Evolutionary conservation across 2,113 vertebrate species (phyloP).

Genomic region (Gymnocephalus cernua): DNA sequence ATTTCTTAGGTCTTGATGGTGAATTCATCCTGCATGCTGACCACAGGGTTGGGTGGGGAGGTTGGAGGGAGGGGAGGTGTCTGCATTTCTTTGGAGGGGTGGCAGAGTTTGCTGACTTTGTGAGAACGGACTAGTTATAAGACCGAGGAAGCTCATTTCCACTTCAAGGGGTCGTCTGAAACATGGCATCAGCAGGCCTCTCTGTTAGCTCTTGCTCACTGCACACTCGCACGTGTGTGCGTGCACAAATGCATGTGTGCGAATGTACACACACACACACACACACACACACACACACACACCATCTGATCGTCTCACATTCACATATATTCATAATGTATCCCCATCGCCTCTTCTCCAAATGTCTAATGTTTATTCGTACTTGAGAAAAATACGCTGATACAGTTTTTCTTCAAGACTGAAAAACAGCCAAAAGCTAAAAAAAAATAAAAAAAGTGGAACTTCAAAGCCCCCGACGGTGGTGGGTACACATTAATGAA

Average conservation of each 20-base stretch:
- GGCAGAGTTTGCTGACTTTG: constrained; percentile 81
- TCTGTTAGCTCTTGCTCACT: constrained; percentile 50
- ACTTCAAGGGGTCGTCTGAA: constrained; percentile 84
- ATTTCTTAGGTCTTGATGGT: constrained; percentile 35
- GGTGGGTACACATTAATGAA: constrained; percentile 70
- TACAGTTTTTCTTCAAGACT: constrained; percentile 64
- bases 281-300: constrained; percentile 46
- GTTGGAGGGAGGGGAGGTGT: constrained; percentile 20
- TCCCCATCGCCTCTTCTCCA: constrained; percentile 58
- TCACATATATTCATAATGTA: constrained; percentile 55
- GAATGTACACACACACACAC: neutral
- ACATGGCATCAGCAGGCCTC: constrained; percentile 84
- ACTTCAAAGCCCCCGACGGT: constrained; percentile 66
- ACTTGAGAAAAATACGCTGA: constrained; percentile 80
- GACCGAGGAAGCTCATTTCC: constrained; percentile 81
- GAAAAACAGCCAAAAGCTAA: constrained; percentile 79
- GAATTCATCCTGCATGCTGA: constrained; percentile 69
- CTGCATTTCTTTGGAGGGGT: constrained; percentile 59
- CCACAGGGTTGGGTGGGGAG: constrained; percentile 59
- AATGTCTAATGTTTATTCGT: constrained; percentile 73
- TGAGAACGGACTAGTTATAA: constrained; percentile 79
- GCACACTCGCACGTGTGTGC: neutral
- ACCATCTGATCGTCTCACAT: constrained; percentile 55
- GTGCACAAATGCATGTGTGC: neutral
- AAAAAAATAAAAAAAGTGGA: constrained; percentile 41